Percentiles rank a stretch among this genome's conserved stretches.
Conservation (phyloP, 2,113 vertebrate species). For the Pelobates fuscus region DNA sequence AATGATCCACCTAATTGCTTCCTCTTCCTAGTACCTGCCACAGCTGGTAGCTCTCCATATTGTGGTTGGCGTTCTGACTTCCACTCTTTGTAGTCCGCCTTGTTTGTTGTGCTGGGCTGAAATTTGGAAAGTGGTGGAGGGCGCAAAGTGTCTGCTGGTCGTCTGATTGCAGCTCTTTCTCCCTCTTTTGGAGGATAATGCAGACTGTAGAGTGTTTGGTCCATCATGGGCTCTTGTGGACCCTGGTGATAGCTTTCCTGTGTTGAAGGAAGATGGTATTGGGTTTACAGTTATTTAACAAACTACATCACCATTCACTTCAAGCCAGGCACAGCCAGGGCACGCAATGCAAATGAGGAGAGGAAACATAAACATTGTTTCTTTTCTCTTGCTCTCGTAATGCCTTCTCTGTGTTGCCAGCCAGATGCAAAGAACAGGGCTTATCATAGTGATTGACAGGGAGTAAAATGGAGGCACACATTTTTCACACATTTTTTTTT, state of each 20-base stretch:
- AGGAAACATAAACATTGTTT: too few species aligned
- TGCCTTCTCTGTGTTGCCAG: too few species aligned
- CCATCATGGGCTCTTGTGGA: slow-evolving; percentile 18
- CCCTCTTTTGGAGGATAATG: slow-evolving; percentile 23
- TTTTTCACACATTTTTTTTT: too few species aligned
- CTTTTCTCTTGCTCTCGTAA: too few species aligned
- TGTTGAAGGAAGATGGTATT: background rate
- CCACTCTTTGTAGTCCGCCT: slow-evolving; percentile 51
- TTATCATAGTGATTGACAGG: too few species aligned
- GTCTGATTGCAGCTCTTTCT: background rate
- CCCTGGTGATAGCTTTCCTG: slow-evolving; percentile 32
- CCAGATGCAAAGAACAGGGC: too few species aligned
- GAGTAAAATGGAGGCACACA: too few species aligned
- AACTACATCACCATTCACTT: too few species aligned
- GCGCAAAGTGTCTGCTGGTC: background rate
- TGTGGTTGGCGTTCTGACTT: slow-evolving; percentile 40
- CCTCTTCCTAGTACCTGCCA: slow-evolving; percentile 61
- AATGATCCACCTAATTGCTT: background rate
- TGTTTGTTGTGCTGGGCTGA: slow-evolving; percentile 15
- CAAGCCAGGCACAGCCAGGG: too few species aligned
- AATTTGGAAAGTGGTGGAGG: background rate
- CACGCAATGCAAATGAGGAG: too few species aligned
- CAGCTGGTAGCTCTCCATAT: slow-evolving; percentile 59
- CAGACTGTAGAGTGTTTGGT: slow-evolving; percentile 38
- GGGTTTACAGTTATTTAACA: too few species aligned